Evolutionary conservation across 2,113 vertebrate genomes (phyloP).

Genomic region (Phasianus colchicus): DNA sequence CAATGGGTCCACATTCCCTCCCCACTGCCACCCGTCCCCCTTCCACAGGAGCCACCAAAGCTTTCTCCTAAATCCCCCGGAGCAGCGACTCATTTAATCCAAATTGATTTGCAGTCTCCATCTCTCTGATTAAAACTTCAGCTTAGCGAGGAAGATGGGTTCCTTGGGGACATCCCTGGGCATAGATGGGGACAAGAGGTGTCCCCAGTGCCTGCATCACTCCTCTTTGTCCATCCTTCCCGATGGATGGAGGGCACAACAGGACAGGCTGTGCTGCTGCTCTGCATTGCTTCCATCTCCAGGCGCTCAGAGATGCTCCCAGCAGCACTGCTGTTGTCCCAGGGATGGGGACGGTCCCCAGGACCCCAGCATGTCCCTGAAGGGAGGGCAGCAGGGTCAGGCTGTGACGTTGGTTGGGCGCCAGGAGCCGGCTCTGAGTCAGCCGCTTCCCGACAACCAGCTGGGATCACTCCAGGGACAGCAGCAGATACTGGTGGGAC

Average conservation of each 20-base stretch:
- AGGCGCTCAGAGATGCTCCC: neutral
- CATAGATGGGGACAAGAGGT: neutral
- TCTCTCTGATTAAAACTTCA: constrained; percentile 19
- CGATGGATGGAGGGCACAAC: neutral
- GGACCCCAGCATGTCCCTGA: neutral
- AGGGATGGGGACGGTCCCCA: neutral
- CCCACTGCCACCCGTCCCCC: neutral
- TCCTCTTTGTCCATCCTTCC: neutral
- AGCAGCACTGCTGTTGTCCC: neutral
- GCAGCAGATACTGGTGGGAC: neutral
- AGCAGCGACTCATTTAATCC: neutral
- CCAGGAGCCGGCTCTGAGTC: neutral
- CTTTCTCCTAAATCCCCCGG: neutral
- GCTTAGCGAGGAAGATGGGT: neutral
- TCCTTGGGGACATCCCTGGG: constrained; percentile 4
- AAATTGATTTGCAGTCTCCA: constrained; percentile 44
- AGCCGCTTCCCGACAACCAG: constrained; percentile 7
- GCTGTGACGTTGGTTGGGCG: neutral
- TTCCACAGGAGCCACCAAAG: neutral
- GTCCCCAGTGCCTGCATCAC: neutral
- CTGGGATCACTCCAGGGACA: neutral
- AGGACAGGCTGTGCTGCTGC: neutral
- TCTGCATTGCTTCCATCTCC: neutral
- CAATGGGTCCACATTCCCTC: accelerated
- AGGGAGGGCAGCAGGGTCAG: neutral